Evolutionary conservation across 2,888 invertebrate species (phyloP), one percentile per base, ranked within the genome.

Genomic region (Lacanobia wlatinum): DNA sequence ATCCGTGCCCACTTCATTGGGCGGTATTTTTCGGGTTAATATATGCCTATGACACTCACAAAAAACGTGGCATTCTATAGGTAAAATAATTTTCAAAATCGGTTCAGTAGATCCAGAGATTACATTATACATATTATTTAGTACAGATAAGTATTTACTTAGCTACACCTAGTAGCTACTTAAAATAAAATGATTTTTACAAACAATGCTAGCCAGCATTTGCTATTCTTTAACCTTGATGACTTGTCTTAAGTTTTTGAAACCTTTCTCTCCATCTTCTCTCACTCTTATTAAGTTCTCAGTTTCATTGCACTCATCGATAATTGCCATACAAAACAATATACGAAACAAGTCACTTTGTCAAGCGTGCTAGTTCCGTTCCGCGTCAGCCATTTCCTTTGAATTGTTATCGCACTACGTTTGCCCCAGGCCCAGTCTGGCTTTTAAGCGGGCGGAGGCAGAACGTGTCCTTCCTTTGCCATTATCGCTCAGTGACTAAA

Each of bases 381-480:
- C 87, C 89, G 88, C 85, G 87, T 88, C 87, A 89, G 84, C 85
- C 87, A 89, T 90, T 92, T 92, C 92, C 92, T 92, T 80, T 69
- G 59, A 9, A 77, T 74, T 84, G 84, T 84, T 87, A 84, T 83
- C 88, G 83, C 79, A 77, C 82, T 66, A 80, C 84, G 73, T 43
- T 14, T 64, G 74, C 70, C 85, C 38, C 55, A 52, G 23, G 56
- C 23, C 80, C 93, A 94, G 94, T 94, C 90, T 90, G 87, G 90
- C 89, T 86, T 85, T 84, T 83, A 90, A 90, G 87, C 91, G 91
- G 88, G 89, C 83, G 82, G 83, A 81, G 81, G 86, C 81, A 76
- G 78, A 90, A 90, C 93, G 93, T 88, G 86, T 76, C 72, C 59
- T 71, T 67, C 61, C 61, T 34, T 69, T 72, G 65, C 62, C 70